phyloP scores from a whole-genome alignment of 2,888 invertebrate species.

The Drosophila paranaensis region DNA sequence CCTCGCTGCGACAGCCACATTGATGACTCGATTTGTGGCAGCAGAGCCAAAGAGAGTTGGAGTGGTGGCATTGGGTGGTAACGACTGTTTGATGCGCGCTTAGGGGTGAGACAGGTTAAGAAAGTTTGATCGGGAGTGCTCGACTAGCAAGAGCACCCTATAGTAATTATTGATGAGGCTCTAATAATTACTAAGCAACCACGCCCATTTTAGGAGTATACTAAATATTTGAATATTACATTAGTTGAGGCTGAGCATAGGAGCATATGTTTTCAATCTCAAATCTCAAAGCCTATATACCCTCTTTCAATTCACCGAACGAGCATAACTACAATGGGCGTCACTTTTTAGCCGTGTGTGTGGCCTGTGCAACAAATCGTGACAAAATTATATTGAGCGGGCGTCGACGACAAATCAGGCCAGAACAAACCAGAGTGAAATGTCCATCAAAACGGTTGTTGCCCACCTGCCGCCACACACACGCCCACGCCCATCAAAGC shows the following conservation, averaged over 20 bases:
- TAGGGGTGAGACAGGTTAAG: too few relatives aligned
- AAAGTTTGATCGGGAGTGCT: too few relatives aligned
- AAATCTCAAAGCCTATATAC: not conserved
- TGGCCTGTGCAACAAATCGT: conserved; percentile 36
- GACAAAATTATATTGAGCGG: conserved; percentile 77
- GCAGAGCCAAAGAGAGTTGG: not conserved
- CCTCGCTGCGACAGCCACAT: conserved; percentile 57
- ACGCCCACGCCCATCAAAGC: not conserved
- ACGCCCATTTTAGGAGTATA: too few relatives aligned
- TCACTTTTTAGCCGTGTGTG: conserved; percentile 18
- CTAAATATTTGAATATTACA: too few relatives aligned
- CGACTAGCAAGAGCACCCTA: too few relatives aligned
- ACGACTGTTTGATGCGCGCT: too few relatives aligned
- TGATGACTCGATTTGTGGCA: conserved; percentile 74
- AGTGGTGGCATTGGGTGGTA: too few relatives aligned
- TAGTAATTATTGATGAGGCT: too few relatives aligned
- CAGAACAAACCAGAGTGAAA: conserved; percentile 7
- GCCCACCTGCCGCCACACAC: conserved; percentile 1
- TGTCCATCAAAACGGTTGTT: conserved; percentile 3
- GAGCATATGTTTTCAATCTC: too few relatives aligned
- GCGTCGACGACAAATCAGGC: conserved; percentile 48
- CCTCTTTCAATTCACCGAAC: too few relatives aligned
- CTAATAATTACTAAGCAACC: too few relatives aligned
- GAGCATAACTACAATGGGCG: conserved; percentile 27
- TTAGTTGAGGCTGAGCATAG: too few relatives aligned